Base-by-base conservation (phyloP, 2,888 invertebrate genomes). In the Palloptera scutellata region DNA sequence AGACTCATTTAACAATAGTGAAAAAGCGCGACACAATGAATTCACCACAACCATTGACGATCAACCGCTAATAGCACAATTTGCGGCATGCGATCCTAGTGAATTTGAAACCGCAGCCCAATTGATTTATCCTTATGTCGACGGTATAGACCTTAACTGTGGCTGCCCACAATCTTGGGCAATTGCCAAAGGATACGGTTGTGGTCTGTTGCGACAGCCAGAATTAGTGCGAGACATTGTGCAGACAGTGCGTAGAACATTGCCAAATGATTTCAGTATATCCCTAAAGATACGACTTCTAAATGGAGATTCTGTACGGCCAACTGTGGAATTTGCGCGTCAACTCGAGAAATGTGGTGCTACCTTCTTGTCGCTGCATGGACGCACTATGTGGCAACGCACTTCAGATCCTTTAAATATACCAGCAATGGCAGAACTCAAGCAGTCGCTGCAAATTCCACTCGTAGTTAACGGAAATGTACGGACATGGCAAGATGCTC, bases 151-250 rank as follows among this genome's bases (percentile, higher is more conserved):
- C 86, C 86, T 98, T 45, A 98, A 98, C 83, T 98, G 98, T 87
- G 98, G 98, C 0, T 98, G 98, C 77, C 98, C 98, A 1, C 98
- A 98, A 85, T 87, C 91, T 73, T 98, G 97, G 97, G 97, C 97
- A 0, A 91, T 94, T 85, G 89, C 92, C 74, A 93, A 95, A 80
- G 96, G 96, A 4, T 92, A 94, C 81, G 98, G 98, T 0, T 94
- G 94, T 78, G 90, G 91, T 68, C 85, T 98, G 73, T 84, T 98
- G 19, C 89, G 89, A 11, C 90, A 93, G 74, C 97, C 98, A 8
- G 92, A 98, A 79, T 77, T 91, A 11, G 89, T 98, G 6, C 89
- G 90, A 73, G 94, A 95, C 76, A 88, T 98, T 79, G 89, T 98
- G 0, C 87, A 86, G 76, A 91, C 91, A 76, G 90, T 96, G 15